Conservation (phyloP, 2,797 vertebrate genomes). For the Sebastes minor region DNA sequence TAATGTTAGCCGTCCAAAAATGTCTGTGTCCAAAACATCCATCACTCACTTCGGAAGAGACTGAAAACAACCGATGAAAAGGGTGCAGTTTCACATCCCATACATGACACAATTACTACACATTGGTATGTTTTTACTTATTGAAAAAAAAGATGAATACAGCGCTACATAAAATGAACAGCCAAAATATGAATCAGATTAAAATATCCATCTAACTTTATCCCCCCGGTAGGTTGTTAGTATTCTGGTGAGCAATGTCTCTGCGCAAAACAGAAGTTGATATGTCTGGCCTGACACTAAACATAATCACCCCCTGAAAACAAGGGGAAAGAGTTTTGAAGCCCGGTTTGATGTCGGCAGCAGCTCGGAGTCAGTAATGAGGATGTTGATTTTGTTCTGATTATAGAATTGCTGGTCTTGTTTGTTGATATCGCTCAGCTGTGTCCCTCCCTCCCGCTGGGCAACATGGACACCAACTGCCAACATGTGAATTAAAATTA, state of each 20-base stretch:
- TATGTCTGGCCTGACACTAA: constrained; percentile 59
- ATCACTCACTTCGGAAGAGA: neutral
- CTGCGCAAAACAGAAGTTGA: constrained; percentile 32
- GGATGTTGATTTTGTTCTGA: constrained; percentile 79
- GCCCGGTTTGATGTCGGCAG: constrained; percentile 63
- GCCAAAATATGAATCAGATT: constrained; percentile 42
- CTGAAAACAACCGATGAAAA: neutral
- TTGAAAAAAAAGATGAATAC: neutral
- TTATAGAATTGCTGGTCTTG: constrained; percentile 72
- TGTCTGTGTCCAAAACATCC: neutral
- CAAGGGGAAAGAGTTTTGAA: constrained; percentile 62
- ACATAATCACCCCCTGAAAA: constrained; percentile 68
- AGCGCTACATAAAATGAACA: constrained; percentile 17
- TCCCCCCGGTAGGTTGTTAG: constrained; percentile 43
- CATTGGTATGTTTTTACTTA: constrained; percentile 19
- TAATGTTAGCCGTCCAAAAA: neutral
- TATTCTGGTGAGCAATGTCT: constrained; percentile 39
- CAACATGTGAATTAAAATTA: constrained; percentile 76
- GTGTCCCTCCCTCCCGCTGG: constrained; percentile 68
- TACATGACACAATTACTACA: constrained; percentile 1
- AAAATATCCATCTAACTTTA: constrained; percentile 46
- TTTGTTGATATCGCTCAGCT: constrained; percentile 72
- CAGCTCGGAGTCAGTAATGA: constrained; percentile 75
- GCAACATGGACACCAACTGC: constrained; percentile 74
- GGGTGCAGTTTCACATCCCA: neutral